phyloP scores from a whole-genome alignment of 1,140 invertebrate species.

The Sarcophaga bullata region DNA sequence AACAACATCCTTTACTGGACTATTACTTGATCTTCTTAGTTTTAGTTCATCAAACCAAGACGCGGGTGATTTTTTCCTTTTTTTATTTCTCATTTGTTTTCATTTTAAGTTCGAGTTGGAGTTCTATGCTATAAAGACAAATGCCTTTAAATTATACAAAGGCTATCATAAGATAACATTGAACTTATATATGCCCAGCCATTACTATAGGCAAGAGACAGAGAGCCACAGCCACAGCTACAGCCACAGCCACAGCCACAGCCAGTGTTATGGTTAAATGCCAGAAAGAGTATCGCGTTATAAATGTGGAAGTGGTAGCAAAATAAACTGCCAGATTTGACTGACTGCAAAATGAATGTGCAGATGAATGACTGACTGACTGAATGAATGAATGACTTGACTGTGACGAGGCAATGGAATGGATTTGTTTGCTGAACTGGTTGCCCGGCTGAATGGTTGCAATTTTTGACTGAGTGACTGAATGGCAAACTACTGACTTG shows the following conservation, averaged over 20 bases:
- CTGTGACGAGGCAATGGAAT: neutral
- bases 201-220: neutral
- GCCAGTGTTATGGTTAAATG: too few species aligned
- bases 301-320: slow-evolving; percentile 13
- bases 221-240: neutral
- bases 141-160: slow-evolving; percentile 12
- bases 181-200: neutral
- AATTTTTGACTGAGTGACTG: slow-evolving; percentile 2
- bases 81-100: neutral
- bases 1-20: neutral
- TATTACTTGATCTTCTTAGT: neutral
- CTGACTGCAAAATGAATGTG: slow-evolving; percentile 27
- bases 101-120: neutral
- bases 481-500: slow-evolving; percentile 21
- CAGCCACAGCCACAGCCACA: too few species aligned
- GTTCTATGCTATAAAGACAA: neutral
- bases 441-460: neutral
- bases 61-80: neutral
- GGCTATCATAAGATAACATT: slow-evolving; percentile 9
- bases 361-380: slow-evolving; percentile 16
- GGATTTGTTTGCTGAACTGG: neutral
- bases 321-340: slow-evolving; percentile 26
- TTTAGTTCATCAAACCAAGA: slow-evolving; percentile 17
- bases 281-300: too few species aligned
- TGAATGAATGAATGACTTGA: neutral